Evolutionary conservation across 1,140 invertebrate species (phyloP).

Genomic region (Diuraphis noxia): DNA sequence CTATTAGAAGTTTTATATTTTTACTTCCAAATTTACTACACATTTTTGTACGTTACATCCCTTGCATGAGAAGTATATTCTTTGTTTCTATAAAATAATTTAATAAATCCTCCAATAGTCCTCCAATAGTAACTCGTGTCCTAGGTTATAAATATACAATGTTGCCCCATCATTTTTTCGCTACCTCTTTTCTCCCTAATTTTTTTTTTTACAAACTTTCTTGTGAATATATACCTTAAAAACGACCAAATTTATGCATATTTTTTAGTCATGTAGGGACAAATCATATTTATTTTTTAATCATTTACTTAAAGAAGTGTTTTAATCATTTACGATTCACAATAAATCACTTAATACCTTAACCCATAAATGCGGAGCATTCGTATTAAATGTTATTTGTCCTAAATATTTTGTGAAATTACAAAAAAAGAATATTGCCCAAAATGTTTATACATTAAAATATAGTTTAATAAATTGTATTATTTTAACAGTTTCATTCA

Average conservation of each 20-base stretch:
- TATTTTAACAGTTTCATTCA: no score
- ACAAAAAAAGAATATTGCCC: not conserved
- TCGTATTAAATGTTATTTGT: not conserved
- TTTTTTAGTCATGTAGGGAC: not conserved
- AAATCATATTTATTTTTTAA: not conserved
- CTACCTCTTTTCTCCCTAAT: not conserved
- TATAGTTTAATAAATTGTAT: not conserved
- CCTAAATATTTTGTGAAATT: not conserved
- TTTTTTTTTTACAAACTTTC: not conserved
- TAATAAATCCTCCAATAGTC: not conserved
- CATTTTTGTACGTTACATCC: not conserved
- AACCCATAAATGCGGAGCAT: not conserved
- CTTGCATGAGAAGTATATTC: not conserved
- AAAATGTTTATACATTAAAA: not conserved
- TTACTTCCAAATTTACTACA: not conserved
- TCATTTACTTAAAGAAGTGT: not conserved
- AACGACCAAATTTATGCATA: not conserved
- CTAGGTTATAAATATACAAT: not conserved
- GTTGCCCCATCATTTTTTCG: not conserved
- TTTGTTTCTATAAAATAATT: not conserved
- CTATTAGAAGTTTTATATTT: not conserved
- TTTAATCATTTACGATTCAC: not conserved
- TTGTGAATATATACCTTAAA: not conserved
- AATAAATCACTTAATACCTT: not conserved
- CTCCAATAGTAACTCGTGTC: not conserved